These are phyloP conservation scores for Aepyceros melampus DNA, from an alignment of 2,113 vertebrate species.

Conservation along the genomic window DNA sequence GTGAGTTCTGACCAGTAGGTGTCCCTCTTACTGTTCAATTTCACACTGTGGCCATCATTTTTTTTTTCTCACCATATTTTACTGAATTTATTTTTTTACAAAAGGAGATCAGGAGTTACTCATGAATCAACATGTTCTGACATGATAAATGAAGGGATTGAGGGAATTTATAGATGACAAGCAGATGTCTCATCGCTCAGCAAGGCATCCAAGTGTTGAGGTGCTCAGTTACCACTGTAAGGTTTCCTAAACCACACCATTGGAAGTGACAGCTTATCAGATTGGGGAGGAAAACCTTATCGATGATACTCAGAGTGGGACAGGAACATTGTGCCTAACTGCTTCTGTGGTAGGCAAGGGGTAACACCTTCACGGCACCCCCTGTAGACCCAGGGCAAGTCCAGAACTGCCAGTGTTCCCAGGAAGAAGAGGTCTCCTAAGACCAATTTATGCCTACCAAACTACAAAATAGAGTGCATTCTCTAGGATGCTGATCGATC, in stretches of 20 bases:
- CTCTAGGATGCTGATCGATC: not conserved
- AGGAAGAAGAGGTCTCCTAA: not conserved
- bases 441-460: not conserved
- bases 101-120: not conserved
- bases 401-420: not conserved
- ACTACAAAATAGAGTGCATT: not conserved
- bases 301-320: not conserved
- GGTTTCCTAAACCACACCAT: not conserved
- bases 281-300: not conserved
- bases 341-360: not conserved
- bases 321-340: not conserved
- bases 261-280: not conserved
- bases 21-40: slow-evolving; percentile 44
- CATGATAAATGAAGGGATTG: not conserved
- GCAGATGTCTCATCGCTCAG: not conserved
- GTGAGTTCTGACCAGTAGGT: slow-evolving; percentile 19
- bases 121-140: not conserved
- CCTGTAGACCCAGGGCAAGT: not conserved
- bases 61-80: not conserved
- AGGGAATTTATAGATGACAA: not conserved
- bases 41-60: not conserved
- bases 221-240: not conserved
- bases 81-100: slow-evolving; percentile 2
- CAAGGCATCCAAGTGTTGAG: not conserved
- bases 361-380: not conserved